phyloP scores from a whole-genome alignment of 2,888 invertebrate genomes.

The Drosophila greeni region DNA sequence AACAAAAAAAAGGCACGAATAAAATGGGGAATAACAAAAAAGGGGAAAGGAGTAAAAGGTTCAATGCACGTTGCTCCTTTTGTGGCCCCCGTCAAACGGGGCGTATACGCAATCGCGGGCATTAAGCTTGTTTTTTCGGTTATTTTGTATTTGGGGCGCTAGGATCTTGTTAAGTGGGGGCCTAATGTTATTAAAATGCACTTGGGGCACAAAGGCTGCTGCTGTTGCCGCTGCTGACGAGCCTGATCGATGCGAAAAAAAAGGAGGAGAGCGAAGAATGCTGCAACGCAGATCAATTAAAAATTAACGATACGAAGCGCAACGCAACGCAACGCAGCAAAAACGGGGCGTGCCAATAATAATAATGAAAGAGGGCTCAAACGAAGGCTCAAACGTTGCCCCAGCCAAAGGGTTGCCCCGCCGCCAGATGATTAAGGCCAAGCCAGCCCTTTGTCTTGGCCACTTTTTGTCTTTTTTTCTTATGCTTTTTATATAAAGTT shows the following conservation, averaged over 20 bases:
- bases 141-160: slow-evolving; percentile 59
- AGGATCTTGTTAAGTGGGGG: slow-evolving; percentile 75
- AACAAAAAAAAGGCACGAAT: slow-evolving; percentile 47
- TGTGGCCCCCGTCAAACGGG: slow-evolving; percentile 54
- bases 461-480: slow-evolving; percentile 1
- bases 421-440: slow-evolving; percentile 46
- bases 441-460: slow-evolving; percentile 28
- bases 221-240: slow-evolving; percentile 47
- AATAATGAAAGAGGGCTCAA: slow-evolving; percentile 74
- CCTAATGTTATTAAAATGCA: slow-evolving; percentile 76
- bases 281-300: slow-evolving; percentile 76
- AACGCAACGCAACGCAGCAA: slow-evolving; percentile 53
- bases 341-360: slow-evolving; percentile 77
- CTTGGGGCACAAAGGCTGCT: slow-evolving; percentile 49
- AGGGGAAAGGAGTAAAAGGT: slow-evolving; percentile 53
- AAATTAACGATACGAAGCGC: slow-evolving; percentile 77
- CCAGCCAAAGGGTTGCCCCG: slow-evolving; percentile 26
- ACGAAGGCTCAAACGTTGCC: slow-evolving; percentile 20
- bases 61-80: slow-evolving; percentile 68
- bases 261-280: slow-evolving; percentile 37
- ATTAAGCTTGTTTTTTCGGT: slow-evolving; percentile 50
- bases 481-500: slow-evolving; percentile 13
- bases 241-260: slow-evolving; percentile 40
- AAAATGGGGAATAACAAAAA: slow-evolving; percentile 14
- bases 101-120: slow-evolving; percentile 72